phyloP scores from a whole-genome alignment of 2,113 vertebrate genomes.

The Spea multiplicata region DNA sequence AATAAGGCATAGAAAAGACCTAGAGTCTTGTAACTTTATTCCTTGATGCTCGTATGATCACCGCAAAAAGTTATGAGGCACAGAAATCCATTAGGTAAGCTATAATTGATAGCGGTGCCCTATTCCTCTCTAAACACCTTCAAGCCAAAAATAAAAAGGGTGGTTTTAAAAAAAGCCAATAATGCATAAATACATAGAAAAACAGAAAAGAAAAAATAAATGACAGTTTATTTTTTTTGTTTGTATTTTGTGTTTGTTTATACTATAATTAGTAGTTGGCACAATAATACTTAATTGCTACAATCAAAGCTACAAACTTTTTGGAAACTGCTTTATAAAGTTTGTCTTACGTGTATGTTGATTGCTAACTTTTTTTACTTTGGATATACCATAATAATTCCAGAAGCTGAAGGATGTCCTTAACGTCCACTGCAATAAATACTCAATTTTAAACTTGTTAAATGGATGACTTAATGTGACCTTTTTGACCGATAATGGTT shows the following conservation, averaged over 20 bases:
- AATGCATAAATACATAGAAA: conserved; percentile 21
- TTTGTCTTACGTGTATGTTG: too few species aligned
- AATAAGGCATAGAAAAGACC: conserved; percentile 21
- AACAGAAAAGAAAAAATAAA: too few species aligned
- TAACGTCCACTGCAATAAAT: conserved; percentile 2
- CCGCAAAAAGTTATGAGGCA: conserved; percentile 25
- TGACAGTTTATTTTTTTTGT: too few species aligned
- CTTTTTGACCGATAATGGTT: conserved; percentile 31
- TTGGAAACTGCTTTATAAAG: too few species aligned
- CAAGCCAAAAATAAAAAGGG: not conserved
- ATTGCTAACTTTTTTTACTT: too few species aligned
- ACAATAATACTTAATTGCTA: too few species aligned
- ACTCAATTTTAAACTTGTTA: conserved; percentile 9
- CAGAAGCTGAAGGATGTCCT: not conserved
- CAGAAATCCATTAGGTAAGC: conserved; percentile 36
- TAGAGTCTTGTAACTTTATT: conserved; percentile 38
- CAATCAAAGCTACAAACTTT: too few species aligned
- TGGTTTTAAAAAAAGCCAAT: not conserved
- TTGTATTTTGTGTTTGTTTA: too few species aligned
- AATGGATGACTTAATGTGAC: conserved; percentile 28
- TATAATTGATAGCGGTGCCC: not conserved
- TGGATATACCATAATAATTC: not conserved
- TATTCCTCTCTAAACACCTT: conserved; percentile 8
- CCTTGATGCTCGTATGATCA: conserved; percentile 36
- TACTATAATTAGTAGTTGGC: too few species aligned